Conservation (phyloP, 2,113 vertebrate genomes). For the Dipodomys ordii region DNA sequence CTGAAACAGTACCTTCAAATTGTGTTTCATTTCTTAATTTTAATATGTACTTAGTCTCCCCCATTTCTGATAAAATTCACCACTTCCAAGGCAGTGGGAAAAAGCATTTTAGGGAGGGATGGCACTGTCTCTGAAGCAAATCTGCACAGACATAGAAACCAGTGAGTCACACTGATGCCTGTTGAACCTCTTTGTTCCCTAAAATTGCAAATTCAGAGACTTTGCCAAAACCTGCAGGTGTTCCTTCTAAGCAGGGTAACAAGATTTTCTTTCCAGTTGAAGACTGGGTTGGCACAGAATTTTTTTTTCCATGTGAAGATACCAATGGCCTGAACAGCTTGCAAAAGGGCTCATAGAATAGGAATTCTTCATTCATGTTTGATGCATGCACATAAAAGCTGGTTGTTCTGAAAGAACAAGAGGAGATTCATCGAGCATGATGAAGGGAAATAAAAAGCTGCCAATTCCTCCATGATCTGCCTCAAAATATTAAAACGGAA, state of each 20-base stretch:
- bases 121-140: conserved; percentile 11
- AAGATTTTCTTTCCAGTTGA: conserved; percentile 62
- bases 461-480: neutral
- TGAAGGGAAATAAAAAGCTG: neutral
- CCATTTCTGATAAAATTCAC: neutral
- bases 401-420: neutral
- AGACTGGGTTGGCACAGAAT: conserved; percentile 55
- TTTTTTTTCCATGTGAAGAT: conserved; percentile 48
- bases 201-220: conserved; percentile 52
- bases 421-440: neutral
- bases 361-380: conserved; percentile 46
- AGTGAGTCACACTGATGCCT: conserved; percentile 51
- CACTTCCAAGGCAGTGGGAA: neutral
- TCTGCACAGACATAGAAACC: conserved; percentile 61
- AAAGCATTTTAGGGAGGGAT: neutral
- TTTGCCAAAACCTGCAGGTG: conserved; percentile 71
- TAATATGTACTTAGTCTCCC: neutral
- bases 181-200: conserved; percentile 59
- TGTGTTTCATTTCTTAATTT: neutral
- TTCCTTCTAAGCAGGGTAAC: conserved; percentile 38
- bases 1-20: neutral
- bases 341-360: neutral
- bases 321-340: conserved; percentile 30
- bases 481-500: conserved; percentile 30
- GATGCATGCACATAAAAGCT: neutral